These are phyloP conservation scores for Hirtodrosophila alboralis DNA, from an alignment of 2,888 invertebrate genomes.

Conservation along the genomic window DNA sequence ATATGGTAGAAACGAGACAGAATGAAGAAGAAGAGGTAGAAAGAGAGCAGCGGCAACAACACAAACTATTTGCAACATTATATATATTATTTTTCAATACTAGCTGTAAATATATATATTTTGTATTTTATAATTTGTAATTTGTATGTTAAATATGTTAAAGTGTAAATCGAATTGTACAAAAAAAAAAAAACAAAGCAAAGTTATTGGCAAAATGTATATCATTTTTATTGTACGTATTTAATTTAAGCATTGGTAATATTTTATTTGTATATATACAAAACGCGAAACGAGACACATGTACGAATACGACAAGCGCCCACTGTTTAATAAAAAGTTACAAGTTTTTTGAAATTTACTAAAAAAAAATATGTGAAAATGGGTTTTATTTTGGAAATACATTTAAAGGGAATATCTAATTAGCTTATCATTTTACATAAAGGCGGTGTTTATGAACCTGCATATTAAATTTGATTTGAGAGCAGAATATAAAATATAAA, in stretches of 20 bases:
- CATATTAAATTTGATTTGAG: too few species aligned
- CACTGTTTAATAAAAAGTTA: constrained; percentile 77
- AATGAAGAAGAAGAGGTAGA: constrained; percentile 1
- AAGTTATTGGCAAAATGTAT: constrained; percentile 62
- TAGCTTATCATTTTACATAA: too few species aligned
- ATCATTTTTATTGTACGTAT: constrained; percentile 49
- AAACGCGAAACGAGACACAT: constrained; percentile 39
- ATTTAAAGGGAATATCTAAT: too few species aligned
- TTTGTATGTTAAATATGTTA: constrained; percentile 63
- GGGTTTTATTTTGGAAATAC: too few species aligned
- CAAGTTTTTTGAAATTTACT: constrained; percentile 70
- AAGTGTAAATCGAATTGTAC: constrained; percentile 65
- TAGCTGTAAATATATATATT: constrained; percentile 72
- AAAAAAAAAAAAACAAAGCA: constrained; percentile 41
- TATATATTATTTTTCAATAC: constrained; percentile 46
- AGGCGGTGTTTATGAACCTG: too few species aligned
- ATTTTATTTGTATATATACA: constrained; percentile 61
- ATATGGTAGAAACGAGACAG: constrained; percentile 38
- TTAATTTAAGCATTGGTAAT: constrained; percentile 72
- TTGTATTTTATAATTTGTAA: constrained; percentile 45
- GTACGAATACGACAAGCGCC: constrained; percentile 50
- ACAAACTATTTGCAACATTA: constrained; percentile 51
- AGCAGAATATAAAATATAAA: too few species aligned
- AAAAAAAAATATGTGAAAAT: constrained; percentile 14
- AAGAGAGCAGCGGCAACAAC: constrained; percentile 18